These are phyloP conservation scores for Hemistola chrysoprasaria DNA, from an alignment of 2,888 invertebrate species.

Conservation along the genomic window DNA sequence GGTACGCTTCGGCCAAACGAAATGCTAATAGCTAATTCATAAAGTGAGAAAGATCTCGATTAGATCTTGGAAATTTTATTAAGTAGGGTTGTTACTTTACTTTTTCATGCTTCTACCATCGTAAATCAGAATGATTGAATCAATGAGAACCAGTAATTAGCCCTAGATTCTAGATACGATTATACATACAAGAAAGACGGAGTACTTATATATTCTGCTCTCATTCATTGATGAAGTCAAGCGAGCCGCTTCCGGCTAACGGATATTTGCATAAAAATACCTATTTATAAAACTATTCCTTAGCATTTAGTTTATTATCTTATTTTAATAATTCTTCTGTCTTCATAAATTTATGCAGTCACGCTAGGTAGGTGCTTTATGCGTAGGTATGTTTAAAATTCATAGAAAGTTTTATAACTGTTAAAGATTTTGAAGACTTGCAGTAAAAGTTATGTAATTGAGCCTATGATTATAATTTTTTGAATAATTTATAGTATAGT, in stretches of 20 bases:
- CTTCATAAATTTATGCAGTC: slow-evolving; percentile 5
- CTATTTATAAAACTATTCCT: no score
- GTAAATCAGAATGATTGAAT: not conserved
- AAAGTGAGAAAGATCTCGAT: no score
- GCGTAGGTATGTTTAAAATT: slow-evolving; percentile 8
- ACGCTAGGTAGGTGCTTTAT: slow-evolving; percentile 8
- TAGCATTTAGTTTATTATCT: no score
- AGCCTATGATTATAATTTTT: no score
- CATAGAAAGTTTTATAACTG: slow-evolving; percentile 16
- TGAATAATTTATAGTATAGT: no score
- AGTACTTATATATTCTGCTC: slow-evolving; percentile 22
- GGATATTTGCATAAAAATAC: slow-evolving; percentile 8
- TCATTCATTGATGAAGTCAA: slow-evolving; percentile 24
- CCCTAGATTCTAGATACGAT: slow-evolving; percentile 13
- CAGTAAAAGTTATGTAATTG: slow-evolving; percentile 15
- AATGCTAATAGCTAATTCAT: no score
- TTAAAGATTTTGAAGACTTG: slow-evolving; percentile 13
- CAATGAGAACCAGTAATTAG: slow-evolving; percentile 13
- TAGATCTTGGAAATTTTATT: no score
- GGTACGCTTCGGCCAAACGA: no score
- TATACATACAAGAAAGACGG: no score
- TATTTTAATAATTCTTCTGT: slow-evolving; percentile 14
- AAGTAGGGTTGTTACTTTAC: no score
- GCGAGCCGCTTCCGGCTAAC: slow-evolving; percentile 23
- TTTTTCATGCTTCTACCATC: no score